Conservation (phyloP, 2,113 vertebrate genomes). For the Cisticola juncidis region DNA sequence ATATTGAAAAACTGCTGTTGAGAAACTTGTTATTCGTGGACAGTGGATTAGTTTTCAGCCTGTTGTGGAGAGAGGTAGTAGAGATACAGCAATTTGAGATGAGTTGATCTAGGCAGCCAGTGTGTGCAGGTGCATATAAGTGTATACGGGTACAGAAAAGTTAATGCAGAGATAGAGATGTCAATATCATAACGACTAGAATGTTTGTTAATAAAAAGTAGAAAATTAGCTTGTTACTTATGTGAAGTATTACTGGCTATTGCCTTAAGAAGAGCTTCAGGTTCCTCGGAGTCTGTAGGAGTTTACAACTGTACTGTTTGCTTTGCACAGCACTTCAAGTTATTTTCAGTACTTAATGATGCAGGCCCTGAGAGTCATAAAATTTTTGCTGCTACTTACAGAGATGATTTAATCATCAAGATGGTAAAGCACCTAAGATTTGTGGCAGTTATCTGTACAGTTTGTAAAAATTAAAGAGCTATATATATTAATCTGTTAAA, state of each 20-base stretch:
- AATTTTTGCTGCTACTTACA: conserved; percentile 49
- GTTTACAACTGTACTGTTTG: conserved; percentile 38
- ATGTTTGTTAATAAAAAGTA: neutral
- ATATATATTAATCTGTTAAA: neutral
- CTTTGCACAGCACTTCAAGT: conserved; percentile 12
- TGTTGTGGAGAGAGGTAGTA: neutral
- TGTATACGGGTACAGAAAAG: neutral
- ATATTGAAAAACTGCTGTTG: conserved; percentile 46
- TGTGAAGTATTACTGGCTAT: neutral
- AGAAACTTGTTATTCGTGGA: conserved; percentile 30
- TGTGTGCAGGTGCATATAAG: neutral
- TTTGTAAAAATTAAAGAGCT: conserved; percentile 33
- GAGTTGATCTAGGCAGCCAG: neutral
- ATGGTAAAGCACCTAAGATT: conserved; percentile 26
- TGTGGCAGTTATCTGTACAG: neutral
- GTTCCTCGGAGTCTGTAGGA: neutral
- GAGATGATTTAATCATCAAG: conserved; percentile 31
- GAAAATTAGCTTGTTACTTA: neutral
- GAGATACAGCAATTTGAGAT: neutral
- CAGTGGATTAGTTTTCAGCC: neutral
- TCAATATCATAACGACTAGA: neutral
- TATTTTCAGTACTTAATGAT: conserved; percentile 60
- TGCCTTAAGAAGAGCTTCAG: neutral
- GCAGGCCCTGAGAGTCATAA: conserved; percentile 40
- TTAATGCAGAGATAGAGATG: neutral